Percentiles rank a stretch among this genome's conserved stretches.
Evolutionary conservation across 2,113 vertebrate genomes (phyloP).

Genomic region (Malurus melanocephalus): DNA sequence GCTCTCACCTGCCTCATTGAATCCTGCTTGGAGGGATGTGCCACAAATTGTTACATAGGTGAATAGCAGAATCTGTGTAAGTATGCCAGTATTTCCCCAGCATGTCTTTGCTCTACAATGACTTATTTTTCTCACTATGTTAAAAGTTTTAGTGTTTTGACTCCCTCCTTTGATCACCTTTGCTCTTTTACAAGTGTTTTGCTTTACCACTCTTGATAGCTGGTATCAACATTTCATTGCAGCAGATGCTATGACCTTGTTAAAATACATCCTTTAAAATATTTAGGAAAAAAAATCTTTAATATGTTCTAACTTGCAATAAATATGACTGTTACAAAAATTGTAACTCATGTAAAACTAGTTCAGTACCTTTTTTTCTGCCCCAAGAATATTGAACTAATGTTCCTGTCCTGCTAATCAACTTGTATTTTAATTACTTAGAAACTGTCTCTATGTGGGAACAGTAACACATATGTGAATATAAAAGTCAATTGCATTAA

Average conservation of each 20-base stretch:
- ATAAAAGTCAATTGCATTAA: not conserved
- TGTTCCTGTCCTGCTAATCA: not conserved
- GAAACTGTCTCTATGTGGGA: not conserved
- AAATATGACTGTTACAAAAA: not conserved
- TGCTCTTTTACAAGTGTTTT: slow-evolving; percentile 17
- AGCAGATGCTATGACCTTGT: not conserved
- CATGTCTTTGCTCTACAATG: not conserved
- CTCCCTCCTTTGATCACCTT: not conserved
- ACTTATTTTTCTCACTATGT: not conserved
- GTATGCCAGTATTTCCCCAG: not conserved
- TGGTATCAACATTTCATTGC: not conserved
- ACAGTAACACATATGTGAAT: not conserved
- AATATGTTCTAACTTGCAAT: not conserved
- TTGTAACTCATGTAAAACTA: not conserved
- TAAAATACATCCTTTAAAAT: slow-evolving; percentile 27
- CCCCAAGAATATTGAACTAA: not conserved
- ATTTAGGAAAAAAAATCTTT: not conserved
- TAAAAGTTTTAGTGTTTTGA: not conserved
- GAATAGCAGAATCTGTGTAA: not conserved
- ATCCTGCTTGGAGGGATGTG: not conserved
- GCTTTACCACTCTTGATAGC: slow-evolving; percentile 22
- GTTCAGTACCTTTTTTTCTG: not conserved
- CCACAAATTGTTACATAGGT: not conserved
- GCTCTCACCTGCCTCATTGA: not conserved
- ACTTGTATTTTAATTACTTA: not conserved